A percentile compares a stretch with the other conserved stretches of the same genome.
phyloP scores from a whole-genome alignment of 1,140 invertebrate species.

The Drosophila sechellia region DNA sequence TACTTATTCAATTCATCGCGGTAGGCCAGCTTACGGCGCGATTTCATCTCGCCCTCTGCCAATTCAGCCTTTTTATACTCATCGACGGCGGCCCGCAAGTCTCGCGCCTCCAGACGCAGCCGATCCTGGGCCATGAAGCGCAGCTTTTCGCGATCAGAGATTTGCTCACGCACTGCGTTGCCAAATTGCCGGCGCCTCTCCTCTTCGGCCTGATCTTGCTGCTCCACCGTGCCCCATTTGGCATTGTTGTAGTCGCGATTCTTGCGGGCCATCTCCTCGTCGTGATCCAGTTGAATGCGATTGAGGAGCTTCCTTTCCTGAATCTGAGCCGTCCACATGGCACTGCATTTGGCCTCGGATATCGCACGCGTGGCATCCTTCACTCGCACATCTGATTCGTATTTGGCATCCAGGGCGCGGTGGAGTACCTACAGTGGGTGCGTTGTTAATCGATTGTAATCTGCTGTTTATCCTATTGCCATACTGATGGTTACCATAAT shows the following conservation, averaged over 20 bases:
- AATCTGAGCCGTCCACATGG: constrained; percentile 71
- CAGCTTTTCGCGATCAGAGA: constrained; percentile 53
- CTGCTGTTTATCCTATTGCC: no score
- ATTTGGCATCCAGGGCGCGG: constrained; percentile 40
- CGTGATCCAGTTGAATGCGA: constrained; percentile 35
- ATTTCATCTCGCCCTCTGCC: constrained; percentile 19
- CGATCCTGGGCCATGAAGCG: constrained; percentile 64
- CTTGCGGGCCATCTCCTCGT: constrained; percentile 47
- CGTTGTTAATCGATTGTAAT: no score
- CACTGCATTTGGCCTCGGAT: constrained; percentile 67
- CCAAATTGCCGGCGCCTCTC: constrained; percentile 52
- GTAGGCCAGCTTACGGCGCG: constrained; percentile 39
- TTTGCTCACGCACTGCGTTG: constrained; percentile 61
- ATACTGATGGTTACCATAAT: no score
- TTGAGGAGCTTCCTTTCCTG: constrained; percentile 35
- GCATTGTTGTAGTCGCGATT: constrained; percentile 53
- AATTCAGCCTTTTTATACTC: constrained; percentile 48
- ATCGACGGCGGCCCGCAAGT: constrained; percentile 42
- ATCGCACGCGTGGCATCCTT: constrained; percentile 53
- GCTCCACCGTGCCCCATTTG: constrained; percentile 57
- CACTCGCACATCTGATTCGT: constrained; percentile 55
- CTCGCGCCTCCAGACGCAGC: constrained; percentile 33
- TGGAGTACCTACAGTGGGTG: not conserved
- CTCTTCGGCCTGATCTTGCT: constrained; percentile 40
- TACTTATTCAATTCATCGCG: constrained; percentile 60